Percentiles rank a stretch among this genome's conserved stretches.
These are phyloP conservation scores for Macaria notata DNA, from an alignment of 2,888 invertebrate species.

Conservation along the genomic window DNA sequence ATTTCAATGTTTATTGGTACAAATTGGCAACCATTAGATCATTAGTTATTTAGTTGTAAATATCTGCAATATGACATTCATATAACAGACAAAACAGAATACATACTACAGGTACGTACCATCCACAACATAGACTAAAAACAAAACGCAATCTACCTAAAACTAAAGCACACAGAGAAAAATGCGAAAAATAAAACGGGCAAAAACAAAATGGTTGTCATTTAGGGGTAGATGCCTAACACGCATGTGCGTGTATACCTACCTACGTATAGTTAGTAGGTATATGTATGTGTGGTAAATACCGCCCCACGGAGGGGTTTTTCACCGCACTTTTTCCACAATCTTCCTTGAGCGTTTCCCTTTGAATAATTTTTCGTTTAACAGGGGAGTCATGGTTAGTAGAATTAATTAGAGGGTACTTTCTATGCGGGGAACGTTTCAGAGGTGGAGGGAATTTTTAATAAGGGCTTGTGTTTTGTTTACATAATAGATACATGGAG, in stretches of 20 bases:
- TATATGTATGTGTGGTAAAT: slow-evolving; percentile 24
- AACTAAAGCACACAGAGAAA: slow-evolving; percentile 37
- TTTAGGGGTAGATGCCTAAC: slow-evolving; percentile 60
- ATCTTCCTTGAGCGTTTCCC: slow-evolving; percentile 51
- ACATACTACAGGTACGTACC: too few species aligned
- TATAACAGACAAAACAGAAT: too few species aligned
- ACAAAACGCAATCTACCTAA: slow-evolving; percentile 26
- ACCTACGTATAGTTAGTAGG: background rate
- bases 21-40: too few species aligned
- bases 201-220: slow-evolving; percentile 78
- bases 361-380: slow-evolving; percentile 41
- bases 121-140: too few species aligned
- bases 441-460: slow-evolving; percentile 11
- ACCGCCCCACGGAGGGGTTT: slow-evolving; percentile 45
- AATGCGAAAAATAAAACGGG: slow-evolving; percentile 34
- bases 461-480: slow-evolving; percentile 28
- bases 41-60: too few species aligned
- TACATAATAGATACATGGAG: too few species aligned
- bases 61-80: too few species aligned
- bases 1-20: too few species aligned
- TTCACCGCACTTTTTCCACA: slow-evolving; percentile 50
- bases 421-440: slow-evolving; percentile 30
- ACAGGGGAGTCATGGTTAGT: slow-evolving; percentile 53
- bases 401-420: slow-evolving; percentile 66
- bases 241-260: slow-evolving; percentile 71